Evolutionary conservation across 1,140 invertebrate species (phyloP).

Genomic region (Drosophila murphyi): DNA sequence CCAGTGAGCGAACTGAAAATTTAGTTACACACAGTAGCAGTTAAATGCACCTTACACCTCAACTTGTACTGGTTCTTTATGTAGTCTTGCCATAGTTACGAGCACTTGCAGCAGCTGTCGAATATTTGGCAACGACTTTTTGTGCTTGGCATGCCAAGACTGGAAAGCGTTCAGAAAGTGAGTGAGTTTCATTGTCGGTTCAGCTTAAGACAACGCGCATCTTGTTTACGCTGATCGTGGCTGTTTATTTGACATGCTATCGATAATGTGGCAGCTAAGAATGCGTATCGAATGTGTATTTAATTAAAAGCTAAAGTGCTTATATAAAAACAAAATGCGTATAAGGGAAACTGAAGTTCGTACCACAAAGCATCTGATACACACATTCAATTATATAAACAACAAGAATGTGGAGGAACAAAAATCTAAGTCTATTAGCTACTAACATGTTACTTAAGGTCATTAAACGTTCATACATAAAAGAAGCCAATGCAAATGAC

Average conservation of each 20-base stretch:
- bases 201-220: conserved; percentile 23
- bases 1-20: conserved; percentile 1
- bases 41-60: conserved; percentile 39
- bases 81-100: conserved; percentile 60
- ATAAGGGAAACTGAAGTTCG: not conserved
- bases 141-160: conserved; percentile 34
- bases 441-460: not conserved
- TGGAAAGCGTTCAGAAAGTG: conserved; percentile 50
- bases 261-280: conserved; percentile 25
- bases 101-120: conserved; percentile 32
- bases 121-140: conserved; percentile 74
- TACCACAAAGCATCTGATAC: not conserved
- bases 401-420: not conserved
- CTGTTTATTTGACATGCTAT: conserved; percentile 29
- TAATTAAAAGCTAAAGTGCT: not conserved
- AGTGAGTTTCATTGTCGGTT: conserved; percentile 13
- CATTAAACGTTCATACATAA: not conserved
- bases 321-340: not conserved
- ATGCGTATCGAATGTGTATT: conserved; percentile 7
- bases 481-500: conserved; percentile 10
- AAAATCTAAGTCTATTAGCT: not conserved
- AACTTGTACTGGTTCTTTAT: conserved; percentile 71
- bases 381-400: not conserved
- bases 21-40: conserved; percentile 31
- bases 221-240: conserved; percentile 28